Conservation (phyloP, 2,888 invertebrate genomes). For the Cryptus viduatorius region DNA sequence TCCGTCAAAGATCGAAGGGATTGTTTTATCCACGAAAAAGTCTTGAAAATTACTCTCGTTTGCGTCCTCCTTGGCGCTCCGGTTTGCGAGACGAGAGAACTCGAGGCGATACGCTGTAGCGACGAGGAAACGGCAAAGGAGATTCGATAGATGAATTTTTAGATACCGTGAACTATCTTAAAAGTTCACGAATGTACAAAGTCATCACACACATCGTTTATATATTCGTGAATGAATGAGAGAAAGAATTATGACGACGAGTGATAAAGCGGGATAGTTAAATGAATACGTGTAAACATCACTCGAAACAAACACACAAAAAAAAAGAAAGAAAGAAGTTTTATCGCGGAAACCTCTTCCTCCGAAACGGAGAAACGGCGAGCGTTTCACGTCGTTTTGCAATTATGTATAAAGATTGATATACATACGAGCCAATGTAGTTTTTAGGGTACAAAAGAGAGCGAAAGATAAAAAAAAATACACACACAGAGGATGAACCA, state of each 20-base stretch:
- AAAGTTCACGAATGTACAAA: conserved; percentile 65
- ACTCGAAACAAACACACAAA: conserved; percentile 39
- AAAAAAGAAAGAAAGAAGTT: not conserved
- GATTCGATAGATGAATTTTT: conserved; percentile 61
- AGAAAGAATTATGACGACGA: conserved; percentile 34
- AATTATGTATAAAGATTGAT: conserved; percentile 70
- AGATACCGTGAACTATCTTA: conserved; percentile 28
- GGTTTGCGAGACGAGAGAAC: conserved; percentile 12
- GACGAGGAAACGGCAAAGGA: not conserved
- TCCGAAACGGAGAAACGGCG: conserved; percentile 39
- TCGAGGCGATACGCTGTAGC: conserved; percentile 16
- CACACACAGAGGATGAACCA: conserved; percentile 17
- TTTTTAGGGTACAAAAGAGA: conserved; percentile 66
- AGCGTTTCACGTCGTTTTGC: conserved; percentile 63
- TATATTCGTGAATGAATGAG: conserved; percentile 53
- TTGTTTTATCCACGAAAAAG: conserved; percentile 23
- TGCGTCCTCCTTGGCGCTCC: conserved; percentile 13
- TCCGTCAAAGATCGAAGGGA: conserved; percentile 16
- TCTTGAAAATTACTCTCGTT: conserved; percentile 11
- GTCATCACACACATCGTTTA: conserved; percentile 60
- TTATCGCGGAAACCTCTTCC: conserved; percentile 53
- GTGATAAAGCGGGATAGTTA: conserved; percentile 23
- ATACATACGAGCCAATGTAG: conserved; percentile 75
- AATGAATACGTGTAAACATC: conserved; percentile 34
- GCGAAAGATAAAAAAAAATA: conserved; percentile 49